Evolutionary conservation across 2,797 vertebrate species (phyloP), one percentile per base, ranked within the genome.

Genomic region (Garrulus glandarius): DNA sequence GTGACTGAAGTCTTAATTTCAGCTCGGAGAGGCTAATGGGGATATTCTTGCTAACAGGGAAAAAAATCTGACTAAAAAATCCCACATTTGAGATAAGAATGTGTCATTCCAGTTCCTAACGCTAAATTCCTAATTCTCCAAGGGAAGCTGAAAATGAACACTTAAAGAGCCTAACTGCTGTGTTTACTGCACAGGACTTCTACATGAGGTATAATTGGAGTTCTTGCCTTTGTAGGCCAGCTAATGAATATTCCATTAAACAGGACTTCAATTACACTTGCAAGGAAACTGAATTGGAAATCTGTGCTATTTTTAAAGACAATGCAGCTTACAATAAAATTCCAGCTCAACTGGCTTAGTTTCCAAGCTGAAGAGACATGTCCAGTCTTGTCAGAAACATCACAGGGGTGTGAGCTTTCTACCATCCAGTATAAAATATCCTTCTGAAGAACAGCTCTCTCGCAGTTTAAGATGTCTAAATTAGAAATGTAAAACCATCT

Each of bases 231-330:
- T 55, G 59, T 59, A 81, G 59, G 44, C 39, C 47, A 55, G 24
- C 61, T 44, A 82, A 93, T 41, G n/a, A 92, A 82, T 72, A 94
- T 57, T 68, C 76, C 61, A 72, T 76, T 89, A 72, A 79, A 81
- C 7, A 55, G 46, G 39, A 44, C 17, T 94, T 36, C 36, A 55
- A 46, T 74, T 91, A 83, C 59, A 63, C 44, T 76, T 79, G 59
- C 34, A 84, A 87, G 52, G 67, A 89, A 96, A 87, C 18, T 15
- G 43, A 89, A 65, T 14, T 88, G 57, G 86, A 95, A 92, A 67
- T 69, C 70, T 15, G 9, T 67, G 64, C 44, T 93, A 49, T 84
- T 91, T 92, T 95, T 79, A 89, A 93, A 91, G 77, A 52, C 74
- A 76, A 63, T 72, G 14, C 47, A 47, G 9, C 92, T 90, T 56